Base-by-base conservation (phyloP, 2,888 invertebrate species). In the Hemicrepidius hirtus region DNA sequence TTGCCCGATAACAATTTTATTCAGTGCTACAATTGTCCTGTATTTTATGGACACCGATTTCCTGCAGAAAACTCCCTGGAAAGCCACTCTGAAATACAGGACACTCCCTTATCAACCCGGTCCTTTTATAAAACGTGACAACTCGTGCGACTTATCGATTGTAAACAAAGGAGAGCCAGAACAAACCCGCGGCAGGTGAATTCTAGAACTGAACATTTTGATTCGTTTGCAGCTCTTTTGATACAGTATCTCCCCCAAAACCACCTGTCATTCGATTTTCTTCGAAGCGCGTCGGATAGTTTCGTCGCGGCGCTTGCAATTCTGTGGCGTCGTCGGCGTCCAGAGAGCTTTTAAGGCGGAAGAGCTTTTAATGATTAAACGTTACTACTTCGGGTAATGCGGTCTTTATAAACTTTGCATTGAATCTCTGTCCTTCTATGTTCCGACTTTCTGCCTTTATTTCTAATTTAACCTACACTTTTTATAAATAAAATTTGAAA, bases 261-360 rank as follows among this genome's bases (percentile, higher is more conserved):
- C 79, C 79, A 79, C 79, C 79, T 79, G 79, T 79, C 79, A 78
- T 67, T 77, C 77, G 77, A 68, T 64, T 73, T 76, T 71, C 76
- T 77, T 79, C 79, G 79, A 71, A 63, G 24, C 18, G 35, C 46
- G 59, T 76, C 79, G 79, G 66, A 16, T n/a, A 4, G 7, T 32
- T 57, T 75, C 78, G 78, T 37, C 40, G 37, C 69, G 75, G 76
- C 77, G 78, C 78, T 76, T 75, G 75, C 72, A 77, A 71, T 70
- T 67, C 73, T 67, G 70, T 68, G 70, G 70, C 74, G 74, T 71
- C 70, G 68, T 63, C 71, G 74, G 73, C 76, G 78, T 74, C 77
- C 71, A 74, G 70, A 70, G 59, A 70, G 70, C 70, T 71, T 71
- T 71, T 71, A 68, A 68, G 37, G 55, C 65, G 68, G 68, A 71